Base-by-base conservation (phyloP, 2,797 vertebrate species). In the Chelonia mydas region DNA sequence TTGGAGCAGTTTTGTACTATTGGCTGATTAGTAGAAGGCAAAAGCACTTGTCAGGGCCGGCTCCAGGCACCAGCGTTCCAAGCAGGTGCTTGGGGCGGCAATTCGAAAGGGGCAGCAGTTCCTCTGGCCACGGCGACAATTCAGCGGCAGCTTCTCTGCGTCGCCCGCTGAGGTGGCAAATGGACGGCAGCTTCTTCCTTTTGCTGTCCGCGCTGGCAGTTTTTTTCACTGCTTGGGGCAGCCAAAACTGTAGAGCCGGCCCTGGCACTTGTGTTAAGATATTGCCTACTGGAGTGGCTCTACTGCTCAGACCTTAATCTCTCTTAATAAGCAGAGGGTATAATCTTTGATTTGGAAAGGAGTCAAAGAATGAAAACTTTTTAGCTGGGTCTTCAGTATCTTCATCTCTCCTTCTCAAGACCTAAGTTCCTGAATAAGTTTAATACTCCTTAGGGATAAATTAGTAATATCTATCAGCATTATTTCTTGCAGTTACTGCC, bases 1-100 rank as follows among this genome's bases (percentile, higher is more conserved):
- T 84, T 90, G 65, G 83, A 86, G 15, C 9, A 31, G 33, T 12
- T 76, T 4, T 0, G 0, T 0, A 1, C 61, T 89, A 65, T 0
- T 93, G 78, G 33, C 54, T 88, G 27, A 16, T 47, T 10, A 72
- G 27, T 54, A 91, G 72, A 85, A 53, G 50, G 72, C 23, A 88
- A 72, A 93, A 85, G 49, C 17, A 3, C 37, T 3, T 37, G 16
- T 50, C 49, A 15, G 49, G 13, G 49, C 12, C 49, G 1, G 49
- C 49, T 50, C 49, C 13, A 50, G 49, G 49, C 49, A 50, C 49
- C 4, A 15, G 13, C 49, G 15, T 50, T 50, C 49, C 49, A 50
- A 50, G 49, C 49, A 50, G 49, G 13, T 50, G 12, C 49, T 50
- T 50, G 13, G 13, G 49, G 49, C 49, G 15, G 49, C 49, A 50